Evolutionary conservation across 1,140 invertebrate genomes (phyloP).

Genomic region (Tyrophagus putrescentiae): DNA sequence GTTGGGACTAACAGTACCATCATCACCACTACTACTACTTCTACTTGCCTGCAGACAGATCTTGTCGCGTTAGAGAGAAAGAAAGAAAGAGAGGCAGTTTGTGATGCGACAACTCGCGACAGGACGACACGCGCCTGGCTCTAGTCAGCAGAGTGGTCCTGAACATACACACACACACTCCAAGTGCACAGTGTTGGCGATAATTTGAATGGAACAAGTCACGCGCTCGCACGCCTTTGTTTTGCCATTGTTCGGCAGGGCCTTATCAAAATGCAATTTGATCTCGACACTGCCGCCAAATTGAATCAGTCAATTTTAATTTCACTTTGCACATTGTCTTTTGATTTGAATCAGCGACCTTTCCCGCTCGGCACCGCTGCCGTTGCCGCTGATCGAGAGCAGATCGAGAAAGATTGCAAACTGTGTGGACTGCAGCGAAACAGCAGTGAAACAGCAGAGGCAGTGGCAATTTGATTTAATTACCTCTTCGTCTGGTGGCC

Average conservation of each 20-base stretch:
- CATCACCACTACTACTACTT: too few species aligned
- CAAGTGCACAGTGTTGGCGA: too few species aligned
- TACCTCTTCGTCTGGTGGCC: too few species aligned
- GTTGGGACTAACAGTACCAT: too few species aligned
- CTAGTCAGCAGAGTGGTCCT: too few species aligned
- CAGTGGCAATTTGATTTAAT: slow-evolving; percentile 7
- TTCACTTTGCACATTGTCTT: background rate
- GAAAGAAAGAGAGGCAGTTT: too few species aligned
- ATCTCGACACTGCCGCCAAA: background rate
- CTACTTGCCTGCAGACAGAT: too few species aligned
- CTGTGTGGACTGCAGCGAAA: too few species aligned
- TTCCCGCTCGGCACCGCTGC: background rate
- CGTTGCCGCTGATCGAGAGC: background rate
- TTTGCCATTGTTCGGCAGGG: background rate
- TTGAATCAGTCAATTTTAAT: slow-evolving; percentile 15
- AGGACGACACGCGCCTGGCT: background rate
- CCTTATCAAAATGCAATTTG: slow-evolving; percentile 8
- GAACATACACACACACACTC: background rate
- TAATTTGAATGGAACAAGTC: slow-evolving; percentile 3
- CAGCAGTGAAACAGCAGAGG: background rate
- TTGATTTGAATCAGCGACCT: too few species aligned
- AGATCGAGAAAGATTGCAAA: background rate
- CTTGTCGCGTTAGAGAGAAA: too few species aligned
- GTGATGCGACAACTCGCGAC: background rate
- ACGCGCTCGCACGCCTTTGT: background rate